Base-by-base conservation (phyloP, 2,888 invertebrate genomes). In the Hirtodrosophila histrioides region DNA sequence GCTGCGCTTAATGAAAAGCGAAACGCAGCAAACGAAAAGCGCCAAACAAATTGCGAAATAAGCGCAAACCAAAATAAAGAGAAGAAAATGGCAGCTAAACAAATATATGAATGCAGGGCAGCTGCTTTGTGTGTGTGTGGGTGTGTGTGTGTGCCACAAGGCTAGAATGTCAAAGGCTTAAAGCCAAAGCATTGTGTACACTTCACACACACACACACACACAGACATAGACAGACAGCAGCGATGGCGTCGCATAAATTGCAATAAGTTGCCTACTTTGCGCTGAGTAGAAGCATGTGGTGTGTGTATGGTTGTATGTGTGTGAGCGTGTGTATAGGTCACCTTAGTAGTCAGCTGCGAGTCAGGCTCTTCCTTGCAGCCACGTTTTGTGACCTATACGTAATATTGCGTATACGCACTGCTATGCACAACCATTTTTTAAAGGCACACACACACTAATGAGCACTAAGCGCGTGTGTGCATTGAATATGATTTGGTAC, bases 1-100 rank as follows among this genome's bases (percentile, higher is more conserved):
- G 70, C 62, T 61, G 58, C 64, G 46, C 45, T 78, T 82, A 83
- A 83, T 80, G 84, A 83, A 80, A 80, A 49, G 66, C 58, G 62
- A 53, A 67, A 53, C 27, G 44, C 27, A 54, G 29, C 24, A 57
- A 27, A 41, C 49, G 48, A 36, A 43, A 68, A 55, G 37, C 60
- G 61, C 48, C 72, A 66, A 78, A 69, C 60, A 81, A 81, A 78
- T 75, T 68, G 78, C 69, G 58, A 78, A 78, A 75, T 66, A 63
- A 69, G 77, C 56, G 56, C 64, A 31, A 31, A 7, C 31, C 4
- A 31, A 31, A 31, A 48, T 2, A 27, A 27, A 27, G 3, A 41
- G 6, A 46, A 39, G 49, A 63, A 64, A 71, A 75, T 58, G 67
- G 61, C 44, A 75, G 78, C 69, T 69, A 51, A 77, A 75, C 68